Percentiles rank a stretch among this genome's conserved stretches.
Conservation (phyloP, 2,888 invertebrate species). For the Mycalesis mineus region DNA sequence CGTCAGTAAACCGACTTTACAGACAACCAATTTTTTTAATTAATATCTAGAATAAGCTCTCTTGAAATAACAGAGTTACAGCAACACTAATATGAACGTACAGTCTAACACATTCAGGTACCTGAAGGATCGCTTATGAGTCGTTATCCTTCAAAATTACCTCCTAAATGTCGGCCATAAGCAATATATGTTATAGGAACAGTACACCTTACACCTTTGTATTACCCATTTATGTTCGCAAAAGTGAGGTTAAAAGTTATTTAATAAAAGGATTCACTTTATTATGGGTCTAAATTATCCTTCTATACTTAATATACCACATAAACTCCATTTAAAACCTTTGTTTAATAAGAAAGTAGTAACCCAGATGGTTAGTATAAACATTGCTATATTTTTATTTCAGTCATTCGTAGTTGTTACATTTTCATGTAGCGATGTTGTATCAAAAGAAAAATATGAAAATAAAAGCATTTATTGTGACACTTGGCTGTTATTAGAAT, state of each 20-base stretch:
- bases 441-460: too few relatives aligned
- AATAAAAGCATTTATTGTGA: too few relatives aligned
- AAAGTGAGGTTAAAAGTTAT: not conserved
- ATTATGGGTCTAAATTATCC: not conserved
- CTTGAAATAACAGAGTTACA: too few relatives aligned
- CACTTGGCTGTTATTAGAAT: too few relatives aligned
- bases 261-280: not conserved
- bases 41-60: too few relatives aligned
- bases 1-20: too few relatives aligned
- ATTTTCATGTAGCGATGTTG: not conserved
- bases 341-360: too few relatives aligned
- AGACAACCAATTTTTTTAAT: too few relatives aligned
- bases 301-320: too few relatives aligned
- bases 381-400: not conserved
- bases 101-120: not conserved
- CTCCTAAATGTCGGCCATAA: conserved; percentile 14
- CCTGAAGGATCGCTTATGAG: conserved; percentile 17
- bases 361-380: too few relatives aligned
- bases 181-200: conserved; percentile 12
- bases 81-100: not conserved
- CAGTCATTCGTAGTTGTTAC: too few relatives aligned
- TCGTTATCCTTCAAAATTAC: conserved; percentile 24
- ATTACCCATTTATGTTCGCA: conserved; percentile 5
- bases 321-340: too few relatives aligned
- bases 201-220: not conserved